Percentiles rank a stretch among this genome's conserved stretches.
Evolutionary conservation across 2,797 vertebrate species (phyloP).

Genomic region (Alexandromys oeconomus): DNA sequence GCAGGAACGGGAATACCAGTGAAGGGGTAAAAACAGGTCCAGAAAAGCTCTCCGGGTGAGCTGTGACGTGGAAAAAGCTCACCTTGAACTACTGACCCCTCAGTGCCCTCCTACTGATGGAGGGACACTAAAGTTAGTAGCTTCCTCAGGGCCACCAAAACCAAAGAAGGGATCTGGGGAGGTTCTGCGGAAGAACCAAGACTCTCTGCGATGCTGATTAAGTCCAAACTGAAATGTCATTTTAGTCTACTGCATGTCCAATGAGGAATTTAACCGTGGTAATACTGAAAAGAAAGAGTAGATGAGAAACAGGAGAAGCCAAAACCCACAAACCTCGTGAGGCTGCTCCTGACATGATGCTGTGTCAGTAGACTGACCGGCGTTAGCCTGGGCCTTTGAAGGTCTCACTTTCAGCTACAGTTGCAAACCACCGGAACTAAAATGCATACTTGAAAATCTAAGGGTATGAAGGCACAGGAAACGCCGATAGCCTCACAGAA

Average conservation of each 20-base stretch:
- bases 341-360: neutral
- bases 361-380: neutral
- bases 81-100: constrained; percentile 6
- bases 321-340: constrained; percentile 46
- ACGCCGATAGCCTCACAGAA: neutral
- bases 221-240: constrained; percentile 80
- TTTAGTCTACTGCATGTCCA: constrained; percentile 79
- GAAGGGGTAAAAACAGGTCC: constrained; percentile 1
- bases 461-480: neutral
- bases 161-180: constrained; percentile 70
- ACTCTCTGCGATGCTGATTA: constrained; percentile 73
- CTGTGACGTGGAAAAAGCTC: neutral
- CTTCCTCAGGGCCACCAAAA: constrained; percentile 31
- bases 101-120: neutral
- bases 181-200: constrained; percentile 68
- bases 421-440: constrained; percentile 33
- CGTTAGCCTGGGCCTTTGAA: neutral
- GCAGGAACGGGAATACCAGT: neutral
- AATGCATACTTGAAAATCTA: constrained; percentile 40
- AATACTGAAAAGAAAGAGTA: constrained; percentile 84
- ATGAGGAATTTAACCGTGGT: constrained; percentile 82
- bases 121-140: neutral
- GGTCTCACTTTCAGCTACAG: neutral
- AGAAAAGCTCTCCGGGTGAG: constrained; percentile 33
- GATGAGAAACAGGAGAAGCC: constrained; percentile 65